These are phyloP conservation scores for Holacanthus passer DNA, from an alignment of 2,113 vertebrate species.

Conservation along the genomic window DNA sequence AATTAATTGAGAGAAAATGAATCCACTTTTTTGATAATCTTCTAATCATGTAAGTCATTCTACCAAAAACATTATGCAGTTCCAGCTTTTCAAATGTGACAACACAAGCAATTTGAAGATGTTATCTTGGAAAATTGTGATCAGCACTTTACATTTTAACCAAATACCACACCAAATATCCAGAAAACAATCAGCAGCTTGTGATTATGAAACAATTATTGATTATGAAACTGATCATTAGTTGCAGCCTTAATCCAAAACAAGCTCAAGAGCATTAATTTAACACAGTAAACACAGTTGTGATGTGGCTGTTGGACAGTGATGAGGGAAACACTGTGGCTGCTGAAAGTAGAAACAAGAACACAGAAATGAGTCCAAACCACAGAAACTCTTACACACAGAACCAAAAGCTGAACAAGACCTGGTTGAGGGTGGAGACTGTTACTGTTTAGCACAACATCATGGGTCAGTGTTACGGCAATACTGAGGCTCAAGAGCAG, in stretches of 20 bases:
- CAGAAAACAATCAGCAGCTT: no score
- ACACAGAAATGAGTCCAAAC: not conserved
- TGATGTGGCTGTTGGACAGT: not conserved
- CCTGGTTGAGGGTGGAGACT: not conserved
- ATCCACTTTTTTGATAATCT: not conserved
- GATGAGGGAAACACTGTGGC: not conserved
- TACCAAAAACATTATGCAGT: no score
- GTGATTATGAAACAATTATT: no score
- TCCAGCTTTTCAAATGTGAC: not conserved
- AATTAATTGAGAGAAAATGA: not conserved
- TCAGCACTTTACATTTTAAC: no score
- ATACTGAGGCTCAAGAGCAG: no score
- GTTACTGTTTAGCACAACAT: constrained; percentile 7
- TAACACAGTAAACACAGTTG: not conserved
- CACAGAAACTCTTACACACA: not conserved
- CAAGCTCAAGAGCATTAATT: not conserved
- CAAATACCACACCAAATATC: no score
- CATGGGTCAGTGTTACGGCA: constrained; percentile 19
- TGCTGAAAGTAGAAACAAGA: not conserved
- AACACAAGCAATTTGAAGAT: not conserved
- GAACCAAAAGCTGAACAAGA: not conserved
- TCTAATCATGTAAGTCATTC: not conserved
- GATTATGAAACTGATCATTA: no score
- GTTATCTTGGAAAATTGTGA: no score
- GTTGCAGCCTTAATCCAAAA: no score